Base-by-base conservation (phyloP, 2,888 invertebrate species). In the Magallana nippona region DNA sequence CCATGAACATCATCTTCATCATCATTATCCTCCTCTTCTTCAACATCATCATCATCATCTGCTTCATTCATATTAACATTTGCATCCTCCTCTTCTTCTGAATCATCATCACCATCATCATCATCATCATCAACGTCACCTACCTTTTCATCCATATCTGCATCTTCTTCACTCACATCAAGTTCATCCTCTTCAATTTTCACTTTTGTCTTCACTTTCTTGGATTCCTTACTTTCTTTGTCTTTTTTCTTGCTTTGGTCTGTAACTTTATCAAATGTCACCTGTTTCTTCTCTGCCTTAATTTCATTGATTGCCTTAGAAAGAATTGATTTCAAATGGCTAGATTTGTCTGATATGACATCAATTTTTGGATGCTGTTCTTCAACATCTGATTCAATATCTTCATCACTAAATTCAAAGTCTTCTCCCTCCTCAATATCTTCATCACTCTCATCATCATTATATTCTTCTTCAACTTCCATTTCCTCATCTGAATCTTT, bases 1-100 rank as follows among this genome's bases (percentile, higher is more conserved):
- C 89, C 89, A 81, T 86, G 88, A 82, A 88, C 87, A 79, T 80
- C 79, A 60, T 81, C 95, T 0, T 94, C 95, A 87, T 95, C 95
- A 5, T 95, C 95, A 92, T 95, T 83, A 58, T 87, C 83, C 86
- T 92, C 85, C 44, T 82, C 77, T 63, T 83, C 85, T 27, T 89
- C 88, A 80, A 86, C 87, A 83, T 88, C 88, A 79, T 82, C 86
- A 84, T 78, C 82, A 13, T 84, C 84, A 17, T 60, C 63, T 3
- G 80, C 82, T 19, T 83, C 71, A 57, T 63, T 19, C 3, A 83
- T 84, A 11, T 90, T 88, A 81, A 85, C 87, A 81, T 88, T 87
- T 77, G 55, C 55, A 32, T 81, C 86, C 27, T 82, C 86, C 84
- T 81, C 87, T 81, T 87, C 87, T 5, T 89, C 88, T 58, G 88